phyloP scores from a whole-genome alignment of 1,140 invertebrate genomes.

The Palaemon carinicauda region DNA sequence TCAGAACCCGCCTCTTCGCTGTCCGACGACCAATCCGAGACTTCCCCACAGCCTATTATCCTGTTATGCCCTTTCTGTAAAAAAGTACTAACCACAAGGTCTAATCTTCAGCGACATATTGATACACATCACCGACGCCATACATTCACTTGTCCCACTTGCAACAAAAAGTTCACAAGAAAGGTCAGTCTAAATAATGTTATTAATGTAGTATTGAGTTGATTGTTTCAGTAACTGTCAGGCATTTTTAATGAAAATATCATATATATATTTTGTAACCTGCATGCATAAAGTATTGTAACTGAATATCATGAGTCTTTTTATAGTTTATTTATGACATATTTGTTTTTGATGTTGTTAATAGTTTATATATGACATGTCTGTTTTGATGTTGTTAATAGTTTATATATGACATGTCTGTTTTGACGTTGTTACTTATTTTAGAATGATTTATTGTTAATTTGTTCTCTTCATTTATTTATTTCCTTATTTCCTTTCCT shows the following conservation, averaged over 20 bases:
- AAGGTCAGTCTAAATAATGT: conserved; percentile 7
- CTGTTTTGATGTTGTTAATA: no score
- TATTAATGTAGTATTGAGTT: not conserved
- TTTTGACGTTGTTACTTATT: no score
- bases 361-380: no score
- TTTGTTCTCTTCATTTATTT: no score
- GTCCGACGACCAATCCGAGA: not conserved
- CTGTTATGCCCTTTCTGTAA: conserved; percentile 24
- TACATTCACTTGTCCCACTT: conserved; percentile 28
- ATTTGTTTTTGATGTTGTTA: no score
- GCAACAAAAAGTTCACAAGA: conserved; percentile 33
- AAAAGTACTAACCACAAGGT: conserved; percentile 37
- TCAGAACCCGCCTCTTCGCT: not conserved
- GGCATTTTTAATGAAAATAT: no score
- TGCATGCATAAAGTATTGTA: not conserved
- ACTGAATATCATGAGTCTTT: not conserved
- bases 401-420: no score
- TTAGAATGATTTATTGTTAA: no score
- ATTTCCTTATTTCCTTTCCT: no score
- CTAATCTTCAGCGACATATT: conserved; percentile 36
- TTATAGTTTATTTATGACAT: no score
- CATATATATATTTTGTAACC: not conserved
- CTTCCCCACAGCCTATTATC: not conserved
- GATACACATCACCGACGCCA: conserved; percentile 33
- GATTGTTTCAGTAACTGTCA: not conserved